Conservation (phyloP, 2,888 invertebrate genomes). For the Molorchus minor region DNA sequence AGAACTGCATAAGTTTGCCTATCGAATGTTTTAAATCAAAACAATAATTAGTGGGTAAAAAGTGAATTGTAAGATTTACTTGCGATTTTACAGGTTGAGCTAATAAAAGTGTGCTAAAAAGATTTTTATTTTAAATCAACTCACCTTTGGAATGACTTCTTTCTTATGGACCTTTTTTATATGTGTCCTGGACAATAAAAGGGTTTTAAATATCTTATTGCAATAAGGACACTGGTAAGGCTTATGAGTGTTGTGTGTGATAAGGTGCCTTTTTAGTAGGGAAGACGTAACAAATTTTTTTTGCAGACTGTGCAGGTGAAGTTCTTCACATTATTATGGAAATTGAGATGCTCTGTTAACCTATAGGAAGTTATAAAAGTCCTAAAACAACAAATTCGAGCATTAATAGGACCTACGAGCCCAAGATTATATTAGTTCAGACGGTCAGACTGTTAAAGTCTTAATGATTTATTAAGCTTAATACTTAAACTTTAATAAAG, state of each 20-base stretch:
- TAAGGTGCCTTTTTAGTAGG: slow-evolving; percentile 58
- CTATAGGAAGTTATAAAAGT: slow-evolving; percentile 49
- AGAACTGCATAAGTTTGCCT: too few relatives aligned
- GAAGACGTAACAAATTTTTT: slow-evolving; percentile 58
- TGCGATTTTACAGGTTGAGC: too few relatives aligned
- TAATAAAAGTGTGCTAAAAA: too few relatives aligned
- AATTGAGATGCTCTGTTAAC: slow-evolving; percentile 55
- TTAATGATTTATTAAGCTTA: too few relatives aligned
- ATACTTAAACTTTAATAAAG: too few relatives aligned
- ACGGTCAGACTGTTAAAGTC: too few relatives aligned
- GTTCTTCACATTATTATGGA: slow-evolving; percentile 57
- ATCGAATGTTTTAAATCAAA: too few relatives aligned
- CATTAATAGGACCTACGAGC: neutral
- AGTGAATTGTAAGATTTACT: too few relatives aligned
- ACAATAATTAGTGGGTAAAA: too few relatives aligned
- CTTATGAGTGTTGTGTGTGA: slow-evolving; percentile 60
- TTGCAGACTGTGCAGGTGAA: slow-evolving; percentile 58
- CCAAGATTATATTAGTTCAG: too few relatives aligned
- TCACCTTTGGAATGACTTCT: slow-evolving; percentile 50
- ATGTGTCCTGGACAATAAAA: slow-evolving; percentile 71
- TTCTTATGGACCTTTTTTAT: slow-evolving; percentile 68
- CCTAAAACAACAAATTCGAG: slow-evolving; percentile 43
- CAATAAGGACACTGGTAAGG: slow-evolving; percentile 71
- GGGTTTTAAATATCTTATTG: slow-evolving; percentile 68
- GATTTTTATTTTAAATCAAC: too few relatives aligned